phyloP scores from a whole-genome alignment of 2,888 invertebrate genomes.

The Herminia tarsipennalis region DNA sequence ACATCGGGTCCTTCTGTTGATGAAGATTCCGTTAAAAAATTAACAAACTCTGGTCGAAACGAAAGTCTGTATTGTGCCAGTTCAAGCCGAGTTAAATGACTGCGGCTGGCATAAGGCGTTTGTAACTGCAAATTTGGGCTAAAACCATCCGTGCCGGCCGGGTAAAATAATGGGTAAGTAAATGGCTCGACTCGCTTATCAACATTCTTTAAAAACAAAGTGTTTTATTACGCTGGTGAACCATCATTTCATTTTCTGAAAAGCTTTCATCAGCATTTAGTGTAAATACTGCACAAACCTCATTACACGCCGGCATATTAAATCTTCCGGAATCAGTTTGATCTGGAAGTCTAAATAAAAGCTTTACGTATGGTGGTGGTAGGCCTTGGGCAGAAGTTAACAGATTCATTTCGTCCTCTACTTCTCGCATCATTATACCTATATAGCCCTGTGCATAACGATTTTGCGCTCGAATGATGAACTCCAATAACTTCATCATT shows the following conservation, averaged over 20 bases:
- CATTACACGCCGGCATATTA: conserved; percentile 28
- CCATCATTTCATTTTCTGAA: conserved; percentile 29
- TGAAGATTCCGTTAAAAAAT: conserved; percentile 18
- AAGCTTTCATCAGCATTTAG: conserved; percentile 26
- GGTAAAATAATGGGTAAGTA: conserved; percentile 31
- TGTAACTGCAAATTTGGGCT: conserved; percentile 25
- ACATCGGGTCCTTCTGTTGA: conserved; percentile 25
- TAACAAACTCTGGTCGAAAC: conserved; percentile 25
- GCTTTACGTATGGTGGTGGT: conserved; percentile 19
- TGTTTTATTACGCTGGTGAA: conserved; percentile 23
- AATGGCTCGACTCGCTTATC: conserved; percentile 30
- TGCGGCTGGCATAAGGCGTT: conserved; percentile 22
- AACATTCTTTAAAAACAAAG: conserved; percentile 22
- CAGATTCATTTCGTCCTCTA: conserved; percentile 27
- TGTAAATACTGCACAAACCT: conserved; percentile 28
- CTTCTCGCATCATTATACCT: conserved; percentile 19
- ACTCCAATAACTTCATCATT: conserved; percentile 20
- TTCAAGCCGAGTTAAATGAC: conserved; percentile 29
- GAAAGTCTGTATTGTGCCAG: conserved; percentile 27
- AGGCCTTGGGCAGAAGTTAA: conserved; percentile 18
- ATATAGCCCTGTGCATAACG: conserved; percentile 23
- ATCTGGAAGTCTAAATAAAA: conserved; percentile 28
- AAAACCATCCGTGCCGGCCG: conserved; percentile 28
- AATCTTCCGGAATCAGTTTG: conserved; percentile 22
- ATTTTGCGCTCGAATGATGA: conserved; percentile 20